These are phyloP conservation scores for Sylvicola cinctus DNA, from an alignment of 2,888 invertebrate genomes.

Conservation along the genomic window DNA sequence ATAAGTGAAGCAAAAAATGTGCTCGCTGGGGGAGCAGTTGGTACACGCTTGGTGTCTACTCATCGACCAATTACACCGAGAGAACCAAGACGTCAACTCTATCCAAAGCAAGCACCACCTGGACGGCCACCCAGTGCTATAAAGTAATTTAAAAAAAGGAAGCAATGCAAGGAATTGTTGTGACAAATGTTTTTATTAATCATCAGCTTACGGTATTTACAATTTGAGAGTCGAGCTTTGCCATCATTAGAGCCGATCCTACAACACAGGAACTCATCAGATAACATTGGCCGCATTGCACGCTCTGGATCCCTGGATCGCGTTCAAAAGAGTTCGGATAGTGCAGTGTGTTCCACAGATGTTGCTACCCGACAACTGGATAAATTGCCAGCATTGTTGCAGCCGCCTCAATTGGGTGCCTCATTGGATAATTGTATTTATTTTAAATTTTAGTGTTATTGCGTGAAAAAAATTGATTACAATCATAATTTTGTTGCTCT, in stretches of 20 bases:
- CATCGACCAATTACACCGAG: slow-evolving; percentile 72
- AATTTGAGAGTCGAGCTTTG: slow-evolving; percentile 27
- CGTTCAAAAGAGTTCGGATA: no score
- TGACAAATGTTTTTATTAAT: slow-evolving; percentile 3
- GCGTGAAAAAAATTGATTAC: no score
- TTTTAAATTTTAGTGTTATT: slow-evolving; percentile 1
- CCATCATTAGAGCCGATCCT: slow-evolving; percentile 21
- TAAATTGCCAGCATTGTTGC: slow-evolving; percentile 10
- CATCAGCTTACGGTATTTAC: slow-evolving; percentile 40
- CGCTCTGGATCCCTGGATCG: slow-evolving; percentile 7
- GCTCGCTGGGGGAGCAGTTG: slow-evolving; percentile 17
- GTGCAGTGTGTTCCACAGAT: neutral
- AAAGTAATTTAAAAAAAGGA: slow-evolving; percentile 30
- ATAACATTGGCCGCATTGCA: slow-evolving; percentile 3
- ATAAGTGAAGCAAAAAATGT: slow-evolving; percentile 57
- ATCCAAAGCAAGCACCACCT: slow-evolving; percentile 34
- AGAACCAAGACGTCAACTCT: slow-evolving; percentile 57
- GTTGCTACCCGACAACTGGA: slow-evolving; percentile 2
- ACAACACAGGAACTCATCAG: slow-evolving; percentile 3
- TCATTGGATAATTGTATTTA: slow-evolving; percentile 11
- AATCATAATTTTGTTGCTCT: no score
- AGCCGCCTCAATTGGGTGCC: slow-evolving; percentile 8
- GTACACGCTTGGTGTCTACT: slow-evolving; percentile 38
- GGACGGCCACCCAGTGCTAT: slow-evolving; percentile 55
- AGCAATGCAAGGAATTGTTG: neutral